Evolutionary conservation across 2,113 vertebrate genomes (phyloP).

Genomic region (Spea bombifrons): DNA sequence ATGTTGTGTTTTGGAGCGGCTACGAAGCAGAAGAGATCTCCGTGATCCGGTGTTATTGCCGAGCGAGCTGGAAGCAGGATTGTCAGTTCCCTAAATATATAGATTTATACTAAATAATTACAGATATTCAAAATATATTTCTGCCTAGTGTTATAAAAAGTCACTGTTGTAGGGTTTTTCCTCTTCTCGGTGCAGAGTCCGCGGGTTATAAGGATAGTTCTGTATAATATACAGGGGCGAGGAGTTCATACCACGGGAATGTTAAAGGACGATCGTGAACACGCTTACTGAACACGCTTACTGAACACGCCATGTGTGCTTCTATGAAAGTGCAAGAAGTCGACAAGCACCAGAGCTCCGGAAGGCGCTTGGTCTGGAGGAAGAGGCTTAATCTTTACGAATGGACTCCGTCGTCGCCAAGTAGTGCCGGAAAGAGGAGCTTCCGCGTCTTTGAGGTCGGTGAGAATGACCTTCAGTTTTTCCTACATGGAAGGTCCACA

Average conservation of each 20-base stretch:
- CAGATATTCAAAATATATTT: background rate
- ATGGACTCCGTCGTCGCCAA: background rate
- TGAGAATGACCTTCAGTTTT: too few species aligned
- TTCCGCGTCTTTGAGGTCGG: background rate
- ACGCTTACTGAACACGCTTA: background rate
- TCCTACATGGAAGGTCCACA: too few species aligned
- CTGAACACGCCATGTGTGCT: background rate
- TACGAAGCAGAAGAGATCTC: too few species aligned
- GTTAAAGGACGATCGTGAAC: background rate
- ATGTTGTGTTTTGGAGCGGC: too few species aligned
- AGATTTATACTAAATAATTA: background rate
- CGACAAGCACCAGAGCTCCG: background rate
- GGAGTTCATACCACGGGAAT: background rate
- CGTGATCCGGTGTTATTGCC: constrained; percentile 38
- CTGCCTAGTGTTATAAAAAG: too few species aligned
- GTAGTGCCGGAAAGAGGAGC: constrained; percentile 2
- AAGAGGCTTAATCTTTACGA: background rate
- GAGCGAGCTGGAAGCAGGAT: constrained; percentile 36
- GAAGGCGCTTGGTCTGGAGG: background rate
- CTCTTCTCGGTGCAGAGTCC: background rate
- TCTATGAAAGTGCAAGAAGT: background rate
- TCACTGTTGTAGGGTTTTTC: too few species aligned
- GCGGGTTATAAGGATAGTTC: background rate
- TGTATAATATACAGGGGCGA: background rate
- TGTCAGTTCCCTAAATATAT: constrained; percentile 34